Evolutionary conservation across 1,140 invertebrate genomes (phyloP).

Genomic region (Nephotettix cincticeps): DNA sequence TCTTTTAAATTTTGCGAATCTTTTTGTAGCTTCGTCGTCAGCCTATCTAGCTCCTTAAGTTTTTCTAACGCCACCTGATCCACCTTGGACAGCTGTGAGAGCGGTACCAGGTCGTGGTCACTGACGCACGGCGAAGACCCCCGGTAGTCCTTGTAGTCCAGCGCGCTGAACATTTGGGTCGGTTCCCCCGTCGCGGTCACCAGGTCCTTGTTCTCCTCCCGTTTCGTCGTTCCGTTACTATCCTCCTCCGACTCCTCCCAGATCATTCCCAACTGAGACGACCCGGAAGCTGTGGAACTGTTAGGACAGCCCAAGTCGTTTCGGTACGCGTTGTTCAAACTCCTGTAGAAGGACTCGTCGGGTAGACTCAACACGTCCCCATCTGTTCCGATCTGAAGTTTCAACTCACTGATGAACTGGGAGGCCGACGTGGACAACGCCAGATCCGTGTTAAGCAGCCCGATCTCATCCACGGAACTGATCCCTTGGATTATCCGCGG

Average conservation of each 20-base stretch:
- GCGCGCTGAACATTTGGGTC: conserved; percentile 70
- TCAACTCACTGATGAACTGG: conserved; percentile 51
- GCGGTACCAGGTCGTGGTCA: conserved; percentile 73
- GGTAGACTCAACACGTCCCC: conserved; percentile 59
- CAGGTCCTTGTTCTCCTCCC: conserved; percentile 43
- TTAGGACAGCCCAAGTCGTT: conserved; percentile 67
- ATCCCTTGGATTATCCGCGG: conserved; percentile 47
- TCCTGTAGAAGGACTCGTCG: conserved; percentile 86
- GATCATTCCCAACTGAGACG: conserved; percentile 76
- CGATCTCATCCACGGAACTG: neutral
- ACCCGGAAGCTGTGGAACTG: conserved; percentile 51
- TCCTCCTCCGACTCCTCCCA: conserved; percentile 67
- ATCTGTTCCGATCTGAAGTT: conserved; percentile 50
- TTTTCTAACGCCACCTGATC: conserved; percentile 75
- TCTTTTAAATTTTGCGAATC: conserved; percentile 76
- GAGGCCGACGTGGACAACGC: conserved; percentile 43
- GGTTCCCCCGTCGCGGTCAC: conserved; percentile 50
- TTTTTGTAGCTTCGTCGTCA: conserved; percentile 72
- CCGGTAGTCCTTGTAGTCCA: conserved; percentile 77
- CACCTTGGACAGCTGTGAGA: conserved; percentile 69
- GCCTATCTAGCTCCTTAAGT: conserved; percentile 71
- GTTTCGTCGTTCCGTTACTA: conserved; percentile 45
- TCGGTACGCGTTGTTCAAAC: conserved; percentile 81
- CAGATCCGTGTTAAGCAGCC: neutral
- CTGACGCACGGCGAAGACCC: conserved; percentile 71